Conservation (phyloP, 2,113 vertebrate genomes). For the Alces alces region DNA sequence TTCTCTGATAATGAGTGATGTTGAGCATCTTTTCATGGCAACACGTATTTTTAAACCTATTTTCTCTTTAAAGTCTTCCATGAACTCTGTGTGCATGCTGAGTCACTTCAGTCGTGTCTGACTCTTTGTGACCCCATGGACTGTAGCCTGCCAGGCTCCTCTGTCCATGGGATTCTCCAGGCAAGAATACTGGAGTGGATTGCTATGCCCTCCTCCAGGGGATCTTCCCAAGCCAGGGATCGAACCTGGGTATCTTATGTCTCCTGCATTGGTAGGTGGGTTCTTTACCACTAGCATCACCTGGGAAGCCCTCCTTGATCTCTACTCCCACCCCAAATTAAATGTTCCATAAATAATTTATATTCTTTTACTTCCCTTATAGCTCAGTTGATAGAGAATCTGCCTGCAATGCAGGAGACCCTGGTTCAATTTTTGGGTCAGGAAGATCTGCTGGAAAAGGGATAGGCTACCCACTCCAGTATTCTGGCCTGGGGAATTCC, state of each 20-base stretch:
- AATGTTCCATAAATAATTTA: not conserved
- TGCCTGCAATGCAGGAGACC: not conserved
- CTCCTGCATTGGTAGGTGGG: not conserved
- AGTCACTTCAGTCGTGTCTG: not conserved
- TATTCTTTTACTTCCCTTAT: not conserved
- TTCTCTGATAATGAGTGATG: no score
- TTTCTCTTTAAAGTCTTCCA: not conserved
- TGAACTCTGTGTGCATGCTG: not conserved
- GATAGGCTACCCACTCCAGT: not conserved
- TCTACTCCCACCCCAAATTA: not conserved
- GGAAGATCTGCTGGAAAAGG: not conserved
- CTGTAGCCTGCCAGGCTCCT: not conserved
- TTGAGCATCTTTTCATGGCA: no score
- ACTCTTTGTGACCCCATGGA: not conserved
- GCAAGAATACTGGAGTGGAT: not conserved
- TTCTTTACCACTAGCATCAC: not conserved
- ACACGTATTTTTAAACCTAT: not conserved
- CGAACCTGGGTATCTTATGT: not conserved
- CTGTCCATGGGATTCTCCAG: not conserved
- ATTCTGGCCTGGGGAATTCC: not conserved
- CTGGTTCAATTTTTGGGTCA: not conserved
- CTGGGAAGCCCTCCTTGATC: not conserved
- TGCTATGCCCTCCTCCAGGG: not conserved
- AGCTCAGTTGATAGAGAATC: not conserved
- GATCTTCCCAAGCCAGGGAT: not conserved